These are phyloP conservation scores for Dolichoris vasculosae DNA, from an alignment of 1,140 invertebrate species.

Conservation along the genomic window DNA sequence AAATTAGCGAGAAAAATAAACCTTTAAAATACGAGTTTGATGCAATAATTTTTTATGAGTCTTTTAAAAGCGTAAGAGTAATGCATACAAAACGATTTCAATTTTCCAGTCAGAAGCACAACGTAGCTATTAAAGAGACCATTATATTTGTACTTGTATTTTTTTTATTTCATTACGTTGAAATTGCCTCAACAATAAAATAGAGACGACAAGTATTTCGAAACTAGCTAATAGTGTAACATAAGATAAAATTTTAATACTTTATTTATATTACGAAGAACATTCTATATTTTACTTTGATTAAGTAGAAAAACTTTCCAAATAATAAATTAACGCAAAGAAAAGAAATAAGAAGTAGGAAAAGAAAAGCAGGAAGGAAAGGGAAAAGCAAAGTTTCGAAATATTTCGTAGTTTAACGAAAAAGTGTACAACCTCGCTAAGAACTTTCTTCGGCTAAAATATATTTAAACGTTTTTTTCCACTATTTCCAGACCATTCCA, in stretches of 20 bases:
- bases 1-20: not conserved
- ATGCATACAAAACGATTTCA: conserved; percentile 50
- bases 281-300: conserved; percentile 3
- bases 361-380: not conserved
- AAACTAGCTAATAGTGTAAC: not conserved
- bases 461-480: conserved; percentile 11
- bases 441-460: conserved; percentile 24
- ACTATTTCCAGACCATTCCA: not conserved
- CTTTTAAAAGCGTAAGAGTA: conserved; percentile 42
- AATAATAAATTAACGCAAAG: conserved; percentile 30
- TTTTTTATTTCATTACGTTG: conserved; percentile 21
- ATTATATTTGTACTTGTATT: not conserved
- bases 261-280: conserved; percentile 12
- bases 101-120: conserved; percentile 50
- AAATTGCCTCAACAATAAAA: conserved; percentile 29
- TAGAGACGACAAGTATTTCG: conserved; percentile 9
- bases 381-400: not conserved
- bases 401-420: conserved; percentile 14
- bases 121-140: conserved; percentile 17
- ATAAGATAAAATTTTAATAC: not conserved
- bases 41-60: conserved; percentile 35
- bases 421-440: not conserved
- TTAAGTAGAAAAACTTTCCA: not conserved
- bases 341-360: not conserved
- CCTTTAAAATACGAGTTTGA: not conserved